Base-by-base conservation (phyloP, 2,797 vertebrate genomes). In the Harpagifer antarcticus region DNA sequence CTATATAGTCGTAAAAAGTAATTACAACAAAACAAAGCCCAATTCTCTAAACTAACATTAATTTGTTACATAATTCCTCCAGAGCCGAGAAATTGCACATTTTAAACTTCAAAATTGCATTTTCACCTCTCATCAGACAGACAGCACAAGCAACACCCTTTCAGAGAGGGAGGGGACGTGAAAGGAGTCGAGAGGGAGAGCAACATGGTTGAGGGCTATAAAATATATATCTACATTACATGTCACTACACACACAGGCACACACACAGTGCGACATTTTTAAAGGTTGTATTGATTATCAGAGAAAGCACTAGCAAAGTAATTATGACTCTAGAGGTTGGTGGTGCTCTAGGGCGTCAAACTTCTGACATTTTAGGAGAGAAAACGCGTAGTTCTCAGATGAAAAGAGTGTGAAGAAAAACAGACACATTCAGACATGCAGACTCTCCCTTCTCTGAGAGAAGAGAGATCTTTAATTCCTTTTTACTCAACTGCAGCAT, bases 311-410 rank as follows among this genome's bases (percentile, higher is more conserved):
- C 52, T 27, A 55, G 49, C 48, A 11, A n/a, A 81, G 66, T 64
- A 68, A 72, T 76, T 76, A 78, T 59, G 62, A 72, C 55, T 67
- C 16, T 11, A 56, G 20, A 80, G 62, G 44, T 27, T 58, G 64
- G 60, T 45, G 2, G 60, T 42, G 2, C 74, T 55, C 23, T 27
- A 27, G 85, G 86, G 63, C 3, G 45, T 79, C 72, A 77, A 75
- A 80, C 56, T 58, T 75, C 37, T 83, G 85, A 82, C 84, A 87
- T 87, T 91, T 88, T 40, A 81, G 72, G 59, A 76, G 7, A 74
- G 58, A 86, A 88, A 37, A 85, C 67, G 72, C 72, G 47, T 23
- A 23, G 27, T 50, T 76, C 48, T 54, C 31, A 72, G 57, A 73
- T 56, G 14, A 20, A 50, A 17, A 62, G 12, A 54, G 77, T 60